phyloP scores from a whole-genome alignment of 2,888 invertebrate genomes.

The Chromoteleia sp. region DNA sequence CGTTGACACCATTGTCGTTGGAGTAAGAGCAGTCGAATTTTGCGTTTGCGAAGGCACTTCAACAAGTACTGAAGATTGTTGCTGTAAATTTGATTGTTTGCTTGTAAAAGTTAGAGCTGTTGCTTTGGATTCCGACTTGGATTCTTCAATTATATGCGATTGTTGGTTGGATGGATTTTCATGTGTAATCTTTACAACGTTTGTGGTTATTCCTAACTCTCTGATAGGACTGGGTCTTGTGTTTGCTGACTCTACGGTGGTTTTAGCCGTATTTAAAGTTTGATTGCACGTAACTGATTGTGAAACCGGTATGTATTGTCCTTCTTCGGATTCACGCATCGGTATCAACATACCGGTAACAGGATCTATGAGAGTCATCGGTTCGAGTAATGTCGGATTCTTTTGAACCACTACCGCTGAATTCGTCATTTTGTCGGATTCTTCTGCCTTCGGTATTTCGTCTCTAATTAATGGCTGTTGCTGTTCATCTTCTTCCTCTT shows the following conservation, averaged over 20 bases:
- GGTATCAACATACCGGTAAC: slow-evolving; percentile 90
- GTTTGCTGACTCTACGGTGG: slow-evolving; percentile 71
- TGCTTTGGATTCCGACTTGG: slow-evolving; percentile 32
- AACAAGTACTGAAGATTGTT: slow-evolving; percentile 27
- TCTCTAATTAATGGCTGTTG: slow-evolving; percentile 47
- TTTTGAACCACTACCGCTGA: slow-evolving; percentile 73
- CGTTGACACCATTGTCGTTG: slow-evolving; percentile 20
- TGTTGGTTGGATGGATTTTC: slow-evolving; percentile 3
- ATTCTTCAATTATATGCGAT: slow-evolving; percentile 34
- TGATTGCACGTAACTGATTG: slow-evolving; percentile 73
- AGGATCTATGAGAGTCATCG: slow-evolving; percentile 90
- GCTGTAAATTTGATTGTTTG: slow-evolving; percentile 1
- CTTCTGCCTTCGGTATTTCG: slow-evolving; percentile 74
- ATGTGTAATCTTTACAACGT: neutral
- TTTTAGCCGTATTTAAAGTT: slow-evolving; percentile 72
- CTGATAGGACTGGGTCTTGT: slow-evolving; percentile 67
- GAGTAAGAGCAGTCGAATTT: slow-evolving; percentile 65
- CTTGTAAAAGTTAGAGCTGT: neutral
- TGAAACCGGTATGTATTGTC: slow-evolving; percentile 88
- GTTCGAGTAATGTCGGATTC: slow-evolving; percentile 84
- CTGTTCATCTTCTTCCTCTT: slow-evolving; percentile 44
- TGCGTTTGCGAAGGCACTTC: slow-evolving; percentile 10
- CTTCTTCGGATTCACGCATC: slow-evolving; percentile 90
- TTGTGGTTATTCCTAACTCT: slow-evolving; percentile 49
- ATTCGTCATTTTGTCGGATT: slow-evolving; percentile 58